Evolutionary conservation across 2,888 invertebrate genomes (phyloP).

Genomic region (Leptopilina myrica): DNA sequence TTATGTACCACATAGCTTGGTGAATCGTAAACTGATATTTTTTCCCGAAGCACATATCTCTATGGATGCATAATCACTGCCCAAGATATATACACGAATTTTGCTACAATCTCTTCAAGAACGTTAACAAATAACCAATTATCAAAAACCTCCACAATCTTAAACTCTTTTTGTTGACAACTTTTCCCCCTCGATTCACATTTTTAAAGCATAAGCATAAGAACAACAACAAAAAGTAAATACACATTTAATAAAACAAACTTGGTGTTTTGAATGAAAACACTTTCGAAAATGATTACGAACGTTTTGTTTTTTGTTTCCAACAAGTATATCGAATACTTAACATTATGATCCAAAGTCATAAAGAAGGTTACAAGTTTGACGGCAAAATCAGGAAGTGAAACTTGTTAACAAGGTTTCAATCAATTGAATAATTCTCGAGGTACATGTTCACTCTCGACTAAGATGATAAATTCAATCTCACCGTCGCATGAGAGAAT

Average conservation of each 20-base stretch:
- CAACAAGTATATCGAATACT: no score
- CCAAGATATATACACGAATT: slow-evolving; percentile 11
- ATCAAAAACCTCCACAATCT: slow-evolving; percentile 64
- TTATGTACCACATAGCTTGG: not conserved
- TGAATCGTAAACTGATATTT: slow-evolving; percentile 12
- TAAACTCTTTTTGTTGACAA: no score
- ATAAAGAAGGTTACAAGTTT: no score
- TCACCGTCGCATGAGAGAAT: not conserved
- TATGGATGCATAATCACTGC: not conserved
- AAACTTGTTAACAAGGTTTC: no score
- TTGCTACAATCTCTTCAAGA: slow-evolving; percentile 24
- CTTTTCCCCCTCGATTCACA: no score
- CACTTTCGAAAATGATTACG: slow-evolving; percentile 5
- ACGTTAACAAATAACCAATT: slow-evolving; percentile 65
- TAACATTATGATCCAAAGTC: no score
- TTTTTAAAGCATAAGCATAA: slow-evolving; percentile 48
- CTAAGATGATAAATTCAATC: not conserved
- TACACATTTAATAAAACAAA: no score
- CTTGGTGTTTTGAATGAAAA: slow-evolving; percentile 49
- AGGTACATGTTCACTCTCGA: not conserved
- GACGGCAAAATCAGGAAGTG: no score
- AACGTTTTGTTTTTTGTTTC: no score
- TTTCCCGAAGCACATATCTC: slow-evolving; percentile 2
- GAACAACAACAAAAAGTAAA: slow-evolving; percentile 49
- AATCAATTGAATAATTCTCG: no score